Percentiles rank a stretch among this genome's conserved stretches.
Evolutionary conservation across 2,113 vertebrate genomes (phyloP).

Genomic region (Spea bombifrons): DNA sequence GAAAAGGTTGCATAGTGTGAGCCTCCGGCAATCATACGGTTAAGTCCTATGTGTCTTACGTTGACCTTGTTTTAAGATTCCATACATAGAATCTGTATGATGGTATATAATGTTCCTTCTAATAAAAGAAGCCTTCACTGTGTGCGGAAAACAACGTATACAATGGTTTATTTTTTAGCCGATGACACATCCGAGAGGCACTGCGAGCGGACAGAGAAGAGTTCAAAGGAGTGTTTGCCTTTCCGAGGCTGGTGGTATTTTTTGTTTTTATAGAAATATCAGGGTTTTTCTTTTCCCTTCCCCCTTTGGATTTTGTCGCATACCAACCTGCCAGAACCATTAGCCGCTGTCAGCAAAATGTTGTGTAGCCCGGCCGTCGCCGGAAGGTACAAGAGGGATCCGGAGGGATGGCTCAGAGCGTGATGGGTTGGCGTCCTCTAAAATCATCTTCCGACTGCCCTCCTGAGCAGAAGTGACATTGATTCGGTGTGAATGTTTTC

Average conservation of each 20-base stretch:
- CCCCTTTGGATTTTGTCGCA: conserved; percentile 13
- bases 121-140: too few relatives aligned
- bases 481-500: conserved; percentile 25
- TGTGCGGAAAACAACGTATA: too few relatives aligned
- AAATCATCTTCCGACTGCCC: conserved; percentile 25
- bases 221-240: conserved; percentile 11
- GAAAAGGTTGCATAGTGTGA: too few relatives aligned
- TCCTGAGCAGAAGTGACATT: conserved; percentile 34
- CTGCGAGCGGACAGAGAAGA: neutral
- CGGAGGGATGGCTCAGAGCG: neutral
- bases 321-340: neutral
- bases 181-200: too few relatives aligned
- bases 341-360: neutral
- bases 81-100: too few relatives aligned
- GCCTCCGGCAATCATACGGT: too few relatives aligned
- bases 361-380: neutral
- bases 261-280: neutral
- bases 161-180: too few relatives aligned
- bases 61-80: too few relatives aligned
- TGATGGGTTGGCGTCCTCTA: neutral
- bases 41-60: too few relatives aligned
- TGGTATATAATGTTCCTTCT: too few relatives aligned
- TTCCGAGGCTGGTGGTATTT: neutral
- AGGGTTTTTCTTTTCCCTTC: neutral
- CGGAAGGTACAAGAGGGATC: conserved; percentile 18